Conservation (phyloP, 2,113 vertebrate species). For the Tyto alba region DNA sequence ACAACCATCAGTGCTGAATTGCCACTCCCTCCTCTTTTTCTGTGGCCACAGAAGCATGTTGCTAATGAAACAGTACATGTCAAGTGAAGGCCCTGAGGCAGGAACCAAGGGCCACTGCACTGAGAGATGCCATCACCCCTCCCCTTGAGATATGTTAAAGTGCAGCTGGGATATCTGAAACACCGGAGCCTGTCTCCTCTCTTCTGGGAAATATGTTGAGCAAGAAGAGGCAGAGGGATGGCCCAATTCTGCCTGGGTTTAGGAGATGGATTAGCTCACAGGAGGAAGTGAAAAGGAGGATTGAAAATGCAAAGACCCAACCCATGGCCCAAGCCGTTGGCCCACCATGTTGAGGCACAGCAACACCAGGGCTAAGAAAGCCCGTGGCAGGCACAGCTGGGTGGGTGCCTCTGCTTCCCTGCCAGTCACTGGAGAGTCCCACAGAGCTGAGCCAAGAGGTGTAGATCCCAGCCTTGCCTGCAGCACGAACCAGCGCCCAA, state of each 20-base stretch:
- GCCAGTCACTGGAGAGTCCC: accelerated
- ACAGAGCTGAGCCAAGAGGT: background rate
- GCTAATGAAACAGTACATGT: background rate
- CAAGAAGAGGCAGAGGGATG: background rate
- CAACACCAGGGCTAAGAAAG: background rate
- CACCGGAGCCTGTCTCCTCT: background rate
- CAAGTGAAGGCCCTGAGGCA: background rate
- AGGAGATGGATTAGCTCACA: background rate
- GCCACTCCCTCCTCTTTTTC: background rate
- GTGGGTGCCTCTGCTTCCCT: background rate
- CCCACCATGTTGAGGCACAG: background rate
- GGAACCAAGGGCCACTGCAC: background rate
- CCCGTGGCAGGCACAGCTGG: background rate
- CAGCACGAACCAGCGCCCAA: background rate
- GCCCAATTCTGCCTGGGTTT: background rate
- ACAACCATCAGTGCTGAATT: background rate
- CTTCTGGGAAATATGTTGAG: background rate
- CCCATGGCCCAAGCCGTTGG: too few species aligned
- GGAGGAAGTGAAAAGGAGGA: background rate
- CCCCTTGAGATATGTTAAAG: background rate
- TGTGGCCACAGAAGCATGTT: background rate
- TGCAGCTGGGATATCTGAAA: background rate
- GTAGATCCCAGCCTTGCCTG: background rate
- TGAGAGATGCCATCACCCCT: background rate
- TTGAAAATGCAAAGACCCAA: background rate